phyloP scores from a whole-genome alignment of 92 coral and sea anemone species.

The Actinernus sp. region DNA sequence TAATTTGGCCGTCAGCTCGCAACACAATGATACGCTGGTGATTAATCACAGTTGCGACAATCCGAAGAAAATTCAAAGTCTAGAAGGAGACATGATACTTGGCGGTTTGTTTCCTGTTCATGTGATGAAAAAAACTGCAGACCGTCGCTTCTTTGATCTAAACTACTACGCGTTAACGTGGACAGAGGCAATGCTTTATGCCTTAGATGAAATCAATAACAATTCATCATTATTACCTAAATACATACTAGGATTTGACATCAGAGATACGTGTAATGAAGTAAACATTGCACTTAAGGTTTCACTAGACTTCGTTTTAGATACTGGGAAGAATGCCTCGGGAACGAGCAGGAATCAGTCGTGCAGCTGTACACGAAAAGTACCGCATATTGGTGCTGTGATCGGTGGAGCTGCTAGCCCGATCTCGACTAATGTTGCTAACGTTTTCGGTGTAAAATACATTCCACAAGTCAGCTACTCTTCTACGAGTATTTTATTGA shows the following conservation, averaged over 20 bases:
- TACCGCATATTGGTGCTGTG: constrained; percentile 75
- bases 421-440: constrained; percentile 79
- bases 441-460: constrained; percentile 72
- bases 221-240: constrained; percentile 37
- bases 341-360: constrained; percentile 8
- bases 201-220: constrained; percentile 79
- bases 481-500: constrained; percentile 89
- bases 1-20: constrained; percentile 1
- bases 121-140: constrained; percentile 24
- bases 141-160: constrained; percentile 38
- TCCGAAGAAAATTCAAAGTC: constrained; percentile 38
- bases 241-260: constrained; percentile 83
- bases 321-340: constrained; percentile 11
- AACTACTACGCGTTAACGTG: constrained; percentile 86
- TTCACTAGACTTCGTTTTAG: constrained; percentile 83
- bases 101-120: constrained; percentile 97
- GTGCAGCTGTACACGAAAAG: constrained; percentile 45
- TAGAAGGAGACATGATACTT: constrained; percentile 60
- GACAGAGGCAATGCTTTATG: constrained; percentile 97
- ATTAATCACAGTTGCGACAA: constrained; percentile 52
- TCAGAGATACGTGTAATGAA: constrained; percentile 93
- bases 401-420: constrained; percentile 97
- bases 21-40: background rate
- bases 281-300: constrained; percentile 72
- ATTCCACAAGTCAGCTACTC: constrained; percentile 98